These are phyloP conservation scores for Yasuhikotakia modesta DNA, from an alignment of 2,797 vertebrate genomes.

Conservation along the genomic window DNA sequence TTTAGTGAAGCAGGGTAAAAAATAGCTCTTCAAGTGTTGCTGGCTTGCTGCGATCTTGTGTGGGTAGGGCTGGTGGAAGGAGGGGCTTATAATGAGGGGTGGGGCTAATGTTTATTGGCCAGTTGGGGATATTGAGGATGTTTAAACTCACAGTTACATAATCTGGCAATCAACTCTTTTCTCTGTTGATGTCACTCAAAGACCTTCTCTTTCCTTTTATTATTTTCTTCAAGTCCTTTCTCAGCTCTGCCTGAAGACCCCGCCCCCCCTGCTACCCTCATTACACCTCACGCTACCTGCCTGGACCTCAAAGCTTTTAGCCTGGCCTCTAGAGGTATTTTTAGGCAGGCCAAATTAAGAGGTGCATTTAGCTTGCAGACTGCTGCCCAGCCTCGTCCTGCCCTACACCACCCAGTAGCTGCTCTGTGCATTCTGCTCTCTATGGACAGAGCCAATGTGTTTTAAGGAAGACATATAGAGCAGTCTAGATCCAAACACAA, in stretches of 20 bases:
- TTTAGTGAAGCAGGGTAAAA: slow-evolving; percentile 97
- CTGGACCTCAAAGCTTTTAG: slow-evolving; percentile 30
- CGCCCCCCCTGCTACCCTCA: slow-evolving; percentile 18
- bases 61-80: slow-evolving; percentile 9
- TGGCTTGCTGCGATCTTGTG: slow-evolving; percentile 56
- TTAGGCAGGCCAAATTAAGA: slow-evolving; percentile 84
- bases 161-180: slow-evolving; percentile 72
- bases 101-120: slow-evolving; percentile 45
- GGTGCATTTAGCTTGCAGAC: slow-evolving; percentile 59
- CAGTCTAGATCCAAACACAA: neutral
- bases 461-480: slow-evolving; percentile 28
- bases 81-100: slow-evolving; percentile 64
- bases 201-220: slow-evolving; percentile 59
- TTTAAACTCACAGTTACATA: slow-evolving; percentile 66
- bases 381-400: slow-evolving; percentile 57
- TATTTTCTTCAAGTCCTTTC: neutral
- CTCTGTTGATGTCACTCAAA: slow-evolving; percentile 62
- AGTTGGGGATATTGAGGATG: slow-evolving; percentile 53
- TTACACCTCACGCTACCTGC: slow-evolving; percentile 28
- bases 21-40: slow-evolving; percentile 89
- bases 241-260: neutral
- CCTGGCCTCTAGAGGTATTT: slow-evolving; percentile 76
- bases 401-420: slow-evolving; percentile 50
- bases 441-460: slow-evolving; percentile 69
- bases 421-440: slow-evolving; percentile 69